Conservation (phyloP, 2,113 vertebrate species). For the Proteles cristata region DNA sequence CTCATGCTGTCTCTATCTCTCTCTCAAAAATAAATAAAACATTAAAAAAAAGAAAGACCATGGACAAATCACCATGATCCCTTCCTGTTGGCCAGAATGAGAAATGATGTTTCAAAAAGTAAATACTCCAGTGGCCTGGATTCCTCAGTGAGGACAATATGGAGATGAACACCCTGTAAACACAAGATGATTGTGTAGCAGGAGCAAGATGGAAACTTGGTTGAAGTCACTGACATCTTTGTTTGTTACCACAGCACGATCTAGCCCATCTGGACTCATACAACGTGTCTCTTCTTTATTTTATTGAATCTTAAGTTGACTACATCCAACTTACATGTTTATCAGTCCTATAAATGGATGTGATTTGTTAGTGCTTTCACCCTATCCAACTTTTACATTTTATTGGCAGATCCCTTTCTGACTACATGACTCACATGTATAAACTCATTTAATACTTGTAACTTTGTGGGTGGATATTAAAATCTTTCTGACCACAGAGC, state of each 20-base stretch:
- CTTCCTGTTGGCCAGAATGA: neutral
- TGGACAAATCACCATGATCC: neutral
- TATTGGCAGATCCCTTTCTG: neutral
- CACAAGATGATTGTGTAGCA: neutral
- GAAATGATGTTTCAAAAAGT: neutral
- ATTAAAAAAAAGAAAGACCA: neutral
- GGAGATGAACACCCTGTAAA: neutral
- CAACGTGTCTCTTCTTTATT: neutral
- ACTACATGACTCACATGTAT: neutral
- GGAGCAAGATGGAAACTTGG: neutral
- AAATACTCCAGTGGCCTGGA: neutral
- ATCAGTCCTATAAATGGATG: neutral
- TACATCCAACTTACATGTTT: neutral
- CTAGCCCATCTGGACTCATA: neutral
- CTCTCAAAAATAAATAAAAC: too few species aligned
- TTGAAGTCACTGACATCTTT: neutral
- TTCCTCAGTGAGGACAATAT: neutral
- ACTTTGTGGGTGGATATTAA: neutral
- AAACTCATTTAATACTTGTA: conserved; percentile 24
- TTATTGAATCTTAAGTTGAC: neutral
- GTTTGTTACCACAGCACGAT: neutral
- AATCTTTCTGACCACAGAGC: neutral
- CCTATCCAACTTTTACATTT: neutral
- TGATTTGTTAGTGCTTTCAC: neutral
- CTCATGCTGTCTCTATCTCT: too few species aligned